Conservation (phyloP, 1,140 invertebrate genomes). For the Archivesica marissinica region DNA sequence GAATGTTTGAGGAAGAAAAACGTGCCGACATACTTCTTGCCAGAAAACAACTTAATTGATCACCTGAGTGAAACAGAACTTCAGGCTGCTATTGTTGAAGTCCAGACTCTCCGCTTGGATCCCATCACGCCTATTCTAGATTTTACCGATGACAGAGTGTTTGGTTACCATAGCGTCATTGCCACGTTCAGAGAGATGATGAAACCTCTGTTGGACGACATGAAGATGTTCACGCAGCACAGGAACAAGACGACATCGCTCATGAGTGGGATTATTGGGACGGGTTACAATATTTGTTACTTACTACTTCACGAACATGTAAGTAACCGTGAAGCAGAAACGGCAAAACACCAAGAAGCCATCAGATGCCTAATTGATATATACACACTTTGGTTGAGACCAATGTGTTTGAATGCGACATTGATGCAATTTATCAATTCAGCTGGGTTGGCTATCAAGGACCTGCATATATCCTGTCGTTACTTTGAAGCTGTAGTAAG, state of each 20-base stretch:
- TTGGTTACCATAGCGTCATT: conserved; percentile 47
- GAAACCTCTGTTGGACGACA: conserved; percentile 52
- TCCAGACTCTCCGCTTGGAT: conserved; percentile 13
- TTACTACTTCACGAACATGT: conserved; percentile 21
- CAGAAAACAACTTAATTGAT: conserved; percentile 50
- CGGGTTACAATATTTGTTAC: background rate
- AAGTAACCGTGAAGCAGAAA: conserved; percentile 4
- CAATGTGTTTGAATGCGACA: conserved; percentile 8
- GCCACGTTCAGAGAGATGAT: conserved; percentile 43
- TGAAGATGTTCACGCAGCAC: conserved; percentile 27
- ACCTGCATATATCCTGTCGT: background rate
- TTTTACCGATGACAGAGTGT: conserved; percentile 43
- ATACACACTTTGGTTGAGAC: background rate
- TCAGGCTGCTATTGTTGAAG: background rate
- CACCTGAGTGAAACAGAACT: conserved; percentile 44
- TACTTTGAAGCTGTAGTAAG: conserved; percentile 6
- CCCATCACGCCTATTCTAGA: conserved; percentile 36
- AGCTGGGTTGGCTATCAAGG: conserved; percentile 16
- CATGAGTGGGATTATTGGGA: conserved; percentile 14
- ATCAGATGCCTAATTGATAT: conserved; percentile 18
- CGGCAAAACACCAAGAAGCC: conserved; percentile 20
- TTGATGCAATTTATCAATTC: conserved; percentile 19
- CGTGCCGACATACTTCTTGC: conserved; percentile 34
- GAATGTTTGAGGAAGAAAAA: conserved; percentile 26
- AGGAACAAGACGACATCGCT: conserved; percentile 42